Conservation (phyloP, 2,113 vertebrate species). For the Ranitomeya imitator region DNA sequence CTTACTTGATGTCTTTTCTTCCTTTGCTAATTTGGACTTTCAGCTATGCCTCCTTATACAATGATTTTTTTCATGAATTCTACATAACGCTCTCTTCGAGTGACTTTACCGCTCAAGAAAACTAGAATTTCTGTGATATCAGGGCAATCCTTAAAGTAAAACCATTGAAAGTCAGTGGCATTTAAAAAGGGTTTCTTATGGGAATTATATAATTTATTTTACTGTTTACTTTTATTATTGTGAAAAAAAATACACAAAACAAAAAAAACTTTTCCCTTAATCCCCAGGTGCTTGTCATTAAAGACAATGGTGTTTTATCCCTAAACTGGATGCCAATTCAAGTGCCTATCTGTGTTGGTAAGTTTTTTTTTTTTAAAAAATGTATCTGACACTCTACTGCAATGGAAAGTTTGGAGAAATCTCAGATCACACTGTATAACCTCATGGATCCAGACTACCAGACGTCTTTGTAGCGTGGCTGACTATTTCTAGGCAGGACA, state of each 20-base stretch:
- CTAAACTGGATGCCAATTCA: conserved; percentile 79
- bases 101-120: no score
- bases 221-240: not conserved
- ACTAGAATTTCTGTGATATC: no score
- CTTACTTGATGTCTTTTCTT: no score
- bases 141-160: no score
- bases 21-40: no score
- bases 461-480: not conserved
- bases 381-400: no score
- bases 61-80: no score
- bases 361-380: not conserved
- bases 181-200: no score
- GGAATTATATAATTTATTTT: not conserved
- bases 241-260: not conserved
- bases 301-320: conserved; percentile 70
- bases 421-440: no score
- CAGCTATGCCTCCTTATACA: no score
- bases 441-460: not conserved
- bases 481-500: not conserved
- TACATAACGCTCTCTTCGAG: no score
- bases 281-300: conserved; percentile 67
- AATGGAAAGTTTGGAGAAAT: not conserved
- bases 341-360: conserved; percentile 82
- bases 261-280: not conserved
- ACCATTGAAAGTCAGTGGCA: no score